Base-by-base conservation (phyloP, 92 coral and sea anemone genomes). In the Virgularia gustaviana region DNA sequence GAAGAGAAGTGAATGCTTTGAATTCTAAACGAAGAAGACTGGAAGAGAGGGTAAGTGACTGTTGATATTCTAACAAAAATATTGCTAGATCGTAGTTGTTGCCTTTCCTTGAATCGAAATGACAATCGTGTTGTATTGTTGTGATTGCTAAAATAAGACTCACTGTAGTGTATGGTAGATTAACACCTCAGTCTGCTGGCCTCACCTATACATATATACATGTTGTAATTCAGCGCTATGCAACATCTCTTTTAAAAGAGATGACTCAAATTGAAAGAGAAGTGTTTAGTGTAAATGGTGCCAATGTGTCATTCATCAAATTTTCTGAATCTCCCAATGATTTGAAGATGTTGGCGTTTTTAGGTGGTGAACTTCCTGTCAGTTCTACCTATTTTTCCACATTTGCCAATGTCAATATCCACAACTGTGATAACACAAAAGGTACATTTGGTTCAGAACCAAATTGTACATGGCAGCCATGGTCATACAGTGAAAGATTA, bases 321-420 rank as follows among this genome's bases (percentile, higher is more conserved):
- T 84, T 88, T 68, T 80, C 87, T 9, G 89, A 85, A 70, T 77
- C 81, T 58, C 83, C 89, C 6, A 88, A 84, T 72, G 89, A 88
- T 49, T 78, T 88, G 1, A 84, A 84, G 49, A 88, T 84, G 87
- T 13, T 72, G 57, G 84, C 87, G 38, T 81, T 86, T 85, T 49
- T 88, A 49, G 80, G 87, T 44, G 87, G 88, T 49, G 94, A 87
- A 75, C 63, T 87, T 36, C 41, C 83, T 24, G 78, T 79, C 47
- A 83, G 87, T 78, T 85, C 91, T 31, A 87, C 72, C 27, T 83
- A 79, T 73, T 87, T 87, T 73, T 81, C 92, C 23, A 84, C 88
- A 22, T 87, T 53, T 71, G 86, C 80, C 39, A 73, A 76, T 77
- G 86, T 87, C 43, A 80, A 49, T 79, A 76, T 52, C 7, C 31